Base-by-base conservation (phyloP, 2,888 invertebrate species). In the Uloborus plumipes region DNA sequence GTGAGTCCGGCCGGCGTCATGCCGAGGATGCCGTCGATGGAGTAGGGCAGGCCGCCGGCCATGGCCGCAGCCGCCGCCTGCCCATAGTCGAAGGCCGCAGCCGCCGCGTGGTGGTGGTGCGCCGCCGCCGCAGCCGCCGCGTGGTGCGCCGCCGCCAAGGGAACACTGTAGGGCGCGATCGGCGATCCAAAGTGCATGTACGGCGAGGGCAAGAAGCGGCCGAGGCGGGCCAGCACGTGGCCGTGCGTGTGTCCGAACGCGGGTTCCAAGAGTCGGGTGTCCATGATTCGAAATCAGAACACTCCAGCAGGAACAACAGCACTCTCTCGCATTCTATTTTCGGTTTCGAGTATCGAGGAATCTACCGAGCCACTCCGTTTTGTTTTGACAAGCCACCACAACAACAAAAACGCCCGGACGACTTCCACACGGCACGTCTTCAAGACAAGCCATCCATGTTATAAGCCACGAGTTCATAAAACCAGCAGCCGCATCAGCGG, bases 171-270 rank as follows among this genome's bases (percentile, higher is more conserved):
- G 7, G 86, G 86, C 13, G 86, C 85, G 18, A 86, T 84, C 1
- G 86, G 86, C n/a, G 86, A 85, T 22, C 84, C 86, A 49, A 86
- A 86, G 71, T 86, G 86, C 66, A 86, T 85, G 69, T 85, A 86
- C 6, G 86, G 86, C 14, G 83, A 83, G 18, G 86, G 86, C 18
- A 86, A 62, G 20, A 85, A 85, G 7, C 86, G 85, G 26, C 85
- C 85, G 53, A 86, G 66, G 14, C 86, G 76, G 15, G 86, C 86
- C 72, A 86, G 64, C 51, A 85, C 84, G 65, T 84, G 84, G 65
- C 78, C 64, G 49, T 84, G 84, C 6, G 75, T 82, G 50, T 84
- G 81, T 26, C 82, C 84, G 64, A 84, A 84, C 50, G 84, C 74
- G 3, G 78, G 78, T 22, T 84, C 84, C 47, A 84, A 55, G 9